Percentiles rank a stretch among this genome's conserved stretches.
phyloP scores from a whole-genome alignment of 2,113 vertebrate species.

The Phocoena phocoena region DNA sequence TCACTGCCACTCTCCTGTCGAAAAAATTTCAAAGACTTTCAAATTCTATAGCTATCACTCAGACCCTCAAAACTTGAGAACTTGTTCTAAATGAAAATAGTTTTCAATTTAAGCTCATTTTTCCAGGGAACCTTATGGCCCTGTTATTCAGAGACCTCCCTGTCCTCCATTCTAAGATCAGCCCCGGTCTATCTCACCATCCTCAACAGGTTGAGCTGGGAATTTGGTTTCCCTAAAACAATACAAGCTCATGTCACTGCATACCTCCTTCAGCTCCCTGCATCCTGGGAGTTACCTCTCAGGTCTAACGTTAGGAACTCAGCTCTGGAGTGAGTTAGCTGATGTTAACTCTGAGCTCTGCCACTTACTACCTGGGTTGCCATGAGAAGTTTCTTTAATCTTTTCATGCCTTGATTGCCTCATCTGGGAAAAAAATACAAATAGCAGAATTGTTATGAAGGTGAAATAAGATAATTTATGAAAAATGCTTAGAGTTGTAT shows the following conservation, averaged over 20 bases:
- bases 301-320: neutral
- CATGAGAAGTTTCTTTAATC: neutral
- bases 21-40: neutral
- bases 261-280: neutral
- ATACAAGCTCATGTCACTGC: neutral
- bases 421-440: slow-evolving; percentile 59
- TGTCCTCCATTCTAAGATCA: neutral
- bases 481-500: neutral
- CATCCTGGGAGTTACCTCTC: neutral
- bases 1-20: neutral
- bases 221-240: neutral
- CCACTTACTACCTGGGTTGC: neutral
- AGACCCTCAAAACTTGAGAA: neutral
- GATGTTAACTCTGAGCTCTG: neutral
- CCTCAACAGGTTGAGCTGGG: neutral
- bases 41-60: neutral
- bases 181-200: neutral
- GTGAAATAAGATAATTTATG: neutral
- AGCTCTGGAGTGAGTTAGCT: neutral
- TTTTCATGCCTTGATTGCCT: neutral
- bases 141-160: neutral
- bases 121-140: neutral
- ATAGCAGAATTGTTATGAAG: neutral
- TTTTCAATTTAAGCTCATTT: neutral
- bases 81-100: neutral